phyloP scores from a whole-genome alignment of 2,888 invertebrate species.

The Hylaea fasciaria region DNA sequence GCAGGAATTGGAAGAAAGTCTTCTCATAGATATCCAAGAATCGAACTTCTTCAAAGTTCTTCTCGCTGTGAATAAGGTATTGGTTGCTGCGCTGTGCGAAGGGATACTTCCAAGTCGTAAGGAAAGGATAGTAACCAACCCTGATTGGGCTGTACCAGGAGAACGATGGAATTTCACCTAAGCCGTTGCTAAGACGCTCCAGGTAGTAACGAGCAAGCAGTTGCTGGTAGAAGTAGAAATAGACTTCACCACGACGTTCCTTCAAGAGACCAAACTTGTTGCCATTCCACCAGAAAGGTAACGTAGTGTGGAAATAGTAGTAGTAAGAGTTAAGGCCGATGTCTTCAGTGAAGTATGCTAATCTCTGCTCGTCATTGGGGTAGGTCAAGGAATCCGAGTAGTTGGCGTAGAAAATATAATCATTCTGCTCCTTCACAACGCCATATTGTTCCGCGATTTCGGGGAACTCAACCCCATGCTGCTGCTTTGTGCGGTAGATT shows the following conservation, averaged over 20 bases:
- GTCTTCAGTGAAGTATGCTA: constrained; percentile 89
- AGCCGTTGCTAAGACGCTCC: constrained; percentile 87
- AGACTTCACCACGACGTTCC: constrained; percentile 87
- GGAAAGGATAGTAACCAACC: constrained; percentile 63
- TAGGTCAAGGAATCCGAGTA: constrained; percentile 83
- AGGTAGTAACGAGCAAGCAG: constrained; percentile 88
- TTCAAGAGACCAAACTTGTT: constrained; percentile 75
- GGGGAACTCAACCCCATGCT: constrained; percentile 57
- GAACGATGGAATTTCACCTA: constrained; percentile 86
- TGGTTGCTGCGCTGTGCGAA: constrained; percentile 85
- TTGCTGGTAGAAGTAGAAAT: constrained; percentile 88
- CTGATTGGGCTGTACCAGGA: constrained; percentile 86
- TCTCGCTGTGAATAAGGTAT: constrained; percentile 84
- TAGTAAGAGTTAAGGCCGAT: constrained; percentile 88
- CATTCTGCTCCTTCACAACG: constrained; percentile 68
- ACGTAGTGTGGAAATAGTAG: constrained; percentile 86
- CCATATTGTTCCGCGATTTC: constrained; percentile 68
- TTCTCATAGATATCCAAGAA: constrained; percentile 87
- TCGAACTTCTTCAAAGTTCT: constrained; percentile 75
- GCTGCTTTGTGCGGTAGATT: constrained; percentile 73
- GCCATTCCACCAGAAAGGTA: constrained; percentile 87
- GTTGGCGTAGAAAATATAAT: constrained; percentile 83
- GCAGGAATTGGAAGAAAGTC: constrained; percentile 77
- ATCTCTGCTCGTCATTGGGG: constrained; percentile 83
- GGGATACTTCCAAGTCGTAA: constrained; percentile 62